Evolutionary conservation across 2,888 invertebrate genomes (phyloP).

Genomic region (Ferrisia virgata): DNA sequence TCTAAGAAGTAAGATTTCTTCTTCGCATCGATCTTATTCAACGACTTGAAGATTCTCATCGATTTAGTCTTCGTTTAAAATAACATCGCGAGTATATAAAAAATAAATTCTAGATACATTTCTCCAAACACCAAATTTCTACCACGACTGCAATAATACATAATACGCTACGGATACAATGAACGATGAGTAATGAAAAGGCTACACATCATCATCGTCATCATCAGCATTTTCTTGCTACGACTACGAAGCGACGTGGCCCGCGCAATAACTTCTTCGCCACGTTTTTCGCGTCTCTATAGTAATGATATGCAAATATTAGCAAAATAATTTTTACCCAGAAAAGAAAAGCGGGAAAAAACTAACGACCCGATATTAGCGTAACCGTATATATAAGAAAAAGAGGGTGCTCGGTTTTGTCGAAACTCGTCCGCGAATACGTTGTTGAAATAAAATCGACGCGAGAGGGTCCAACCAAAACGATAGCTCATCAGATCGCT

Average conservation of each 20-base stretch:
- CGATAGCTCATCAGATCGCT: conserved; percentile 10
- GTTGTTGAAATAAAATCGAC: background rate
- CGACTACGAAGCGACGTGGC: background rate
- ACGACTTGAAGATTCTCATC: no score
- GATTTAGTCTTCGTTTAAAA: no score
- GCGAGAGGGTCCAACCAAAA: background rate
- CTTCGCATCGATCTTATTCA: no score
- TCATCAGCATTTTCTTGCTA: background rate
- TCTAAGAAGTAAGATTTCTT: no score
- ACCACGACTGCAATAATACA: no score
- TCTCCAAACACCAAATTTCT: no score
- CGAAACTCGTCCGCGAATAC: background rate
- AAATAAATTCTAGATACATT: no score
- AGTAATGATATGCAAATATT: conserved; percentile 19
- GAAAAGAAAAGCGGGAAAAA: conserved; percentile 9
- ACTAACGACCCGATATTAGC: background rate
- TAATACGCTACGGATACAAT: no score
- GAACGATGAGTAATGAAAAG: background rate
- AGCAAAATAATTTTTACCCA: conserved; percentile 4
- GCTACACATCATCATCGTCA: background rate
- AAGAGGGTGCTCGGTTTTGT: background rate
- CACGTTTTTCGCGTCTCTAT: background rate
- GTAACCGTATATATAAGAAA: background rate
- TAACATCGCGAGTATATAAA: no score
- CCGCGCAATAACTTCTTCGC: background rate